Evolutionary conservation across 2,113 vertebrate species (phyloP), one percentile per base, ranked within the genome.

Genomic region (Myrmecophaga tridactyla): DNA sequence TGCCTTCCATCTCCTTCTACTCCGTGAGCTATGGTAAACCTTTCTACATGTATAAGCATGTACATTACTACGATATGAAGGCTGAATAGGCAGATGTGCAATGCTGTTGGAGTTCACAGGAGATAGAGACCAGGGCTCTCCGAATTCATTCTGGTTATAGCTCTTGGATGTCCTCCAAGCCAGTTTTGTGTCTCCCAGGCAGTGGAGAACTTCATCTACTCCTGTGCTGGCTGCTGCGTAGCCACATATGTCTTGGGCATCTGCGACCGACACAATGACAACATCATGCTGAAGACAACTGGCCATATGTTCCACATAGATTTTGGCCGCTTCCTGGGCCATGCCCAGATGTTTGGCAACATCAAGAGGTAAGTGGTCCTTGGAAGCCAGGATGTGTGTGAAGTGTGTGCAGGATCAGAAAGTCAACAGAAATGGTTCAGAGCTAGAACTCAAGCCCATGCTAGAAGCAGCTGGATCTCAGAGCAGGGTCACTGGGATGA

Each of bases 261-360:
- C 98, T 99, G 99, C 0, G 99, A 99, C 97, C 98, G 99, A 41
- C 99, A 99, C 98, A 99, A 99, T 0, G 99, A 99, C 99, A 99
- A 99, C 98, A 99, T 99, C 98, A 99, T 99, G 99, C 98, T 99
- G 90, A 99, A 99, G 98, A 99, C 99, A 94, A 99, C 99, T 0
- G 99, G 99, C 17, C 99, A 99, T 98, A 99, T 99, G 99, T 99
- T 99, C 97, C 99, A 99, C 98, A 99, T 99, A 25, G 99, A 99
- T 97, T 99, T 99, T 0, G 99, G 99, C 53, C 98, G 99, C 97
- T 99, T 99, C 97, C 98, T 99, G 97, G 99, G 99, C 78, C 99
- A 99, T 0, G 99, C 99, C 0, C 99, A 99, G 98, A 99, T 99
- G 99, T 99, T 99, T 0, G 99, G 99, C 36, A 99, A 99, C 98